phyloP scores from a whole-genome alignment of 2,888 invertebrate genomes.

The Ophion costatus region DNA sequence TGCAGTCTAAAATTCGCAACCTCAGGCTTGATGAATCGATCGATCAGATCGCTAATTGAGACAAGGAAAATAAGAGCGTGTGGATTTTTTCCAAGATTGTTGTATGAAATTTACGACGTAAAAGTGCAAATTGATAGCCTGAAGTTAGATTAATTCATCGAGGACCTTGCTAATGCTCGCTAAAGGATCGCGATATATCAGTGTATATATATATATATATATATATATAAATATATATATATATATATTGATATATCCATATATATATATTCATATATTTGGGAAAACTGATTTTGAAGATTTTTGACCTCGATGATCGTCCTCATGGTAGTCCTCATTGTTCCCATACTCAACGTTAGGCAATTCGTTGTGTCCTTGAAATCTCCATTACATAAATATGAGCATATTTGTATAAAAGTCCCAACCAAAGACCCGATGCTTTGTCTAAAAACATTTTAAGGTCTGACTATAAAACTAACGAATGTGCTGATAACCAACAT shows the following conservation, averaged over 20 bases:
- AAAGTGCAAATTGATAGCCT: conserved; percentile 7
- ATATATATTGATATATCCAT: no score
- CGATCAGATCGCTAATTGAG: conserved; percentile 13
- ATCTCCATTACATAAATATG: no score
- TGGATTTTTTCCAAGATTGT: neutral
- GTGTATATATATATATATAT: conserved; percentile 16
- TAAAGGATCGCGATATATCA: conserved; percentile 1
- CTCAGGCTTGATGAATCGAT: conserved; percentile 16
- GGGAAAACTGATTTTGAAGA: no score
- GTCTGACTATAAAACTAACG: no score
- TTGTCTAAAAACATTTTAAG: no score
- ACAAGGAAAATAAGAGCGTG: neutral
- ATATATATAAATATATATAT: conserved; percentile 13
- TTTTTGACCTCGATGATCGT: no score
- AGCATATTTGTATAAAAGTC: no score
- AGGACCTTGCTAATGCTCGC: conserved; percentile 9
- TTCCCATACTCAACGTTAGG: no score
- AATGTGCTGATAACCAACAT: no score
- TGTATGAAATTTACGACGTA: neutral
- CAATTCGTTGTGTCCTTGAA: no score
- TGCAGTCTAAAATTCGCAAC: neutral
- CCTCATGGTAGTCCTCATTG: no score
- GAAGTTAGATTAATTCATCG: conserved; percentile 7
- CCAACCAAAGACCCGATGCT: no score
- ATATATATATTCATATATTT: conserved; percentile 10